Evolutionary conservation across 2,888 invertebrate species (phyloP).

Genomic region (Serripes groenlandicus): DNA sequence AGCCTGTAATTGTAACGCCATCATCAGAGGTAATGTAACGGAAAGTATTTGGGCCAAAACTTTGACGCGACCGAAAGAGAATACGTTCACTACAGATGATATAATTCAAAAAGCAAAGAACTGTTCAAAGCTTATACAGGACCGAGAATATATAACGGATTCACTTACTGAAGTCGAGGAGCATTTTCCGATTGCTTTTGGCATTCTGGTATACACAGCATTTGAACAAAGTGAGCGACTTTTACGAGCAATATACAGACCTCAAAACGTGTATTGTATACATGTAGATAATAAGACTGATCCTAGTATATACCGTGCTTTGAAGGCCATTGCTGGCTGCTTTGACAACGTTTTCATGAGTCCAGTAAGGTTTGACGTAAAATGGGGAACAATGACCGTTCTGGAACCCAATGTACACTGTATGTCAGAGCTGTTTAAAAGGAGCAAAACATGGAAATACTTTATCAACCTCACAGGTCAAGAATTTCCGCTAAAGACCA

Average conservation of each 20-base stretch:
- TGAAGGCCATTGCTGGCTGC: slow-evolving; percentile 65
- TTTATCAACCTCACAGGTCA: slow-evolving; percentile 84
- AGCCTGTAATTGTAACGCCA: no score
- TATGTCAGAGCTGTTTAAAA: slow-evolving; percentile 69
- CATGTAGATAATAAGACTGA: slow-evolving; percentile 76
- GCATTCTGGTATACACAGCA: slow-evolving; percentile 73
- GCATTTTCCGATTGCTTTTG: slow-evolving; percentile 75
- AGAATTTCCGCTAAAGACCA: slow-evolving; percentile 83
- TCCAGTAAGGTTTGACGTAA: slow-evolving; percentile 65
- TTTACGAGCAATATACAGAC: slow-evolving; percentile 75
- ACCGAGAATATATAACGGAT: slow-evolving; percentile 61
- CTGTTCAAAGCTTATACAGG: no score
- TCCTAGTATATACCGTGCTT: slow-evolving; percentile 28
- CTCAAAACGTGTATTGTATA: slow-evolving; percentile 80
- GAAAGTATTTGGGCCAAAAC: no score
- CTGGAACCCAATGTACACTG: slow-evolving; percentile 79
- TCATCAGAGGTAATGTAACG: no score
- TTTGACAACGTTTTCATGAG: slow-evolving; percentile 77
- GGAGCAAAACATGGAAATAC: slow-evolving; percentile 77
- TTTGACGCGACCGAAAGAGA: no score
- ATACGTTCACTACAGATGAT: no score
- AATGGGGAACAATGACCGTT: slow-evolving; percentile 78
- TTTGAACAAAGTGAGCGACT: slow-evolving; percentile 72
- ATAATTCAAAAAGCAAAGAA: no score
- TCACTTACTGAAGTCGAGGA: slow-evolving; percentile 57